phyloP scores from a whole-genome alignment of 2,797 vertebrate species.

The Peromyscus aztecus region DNA sequence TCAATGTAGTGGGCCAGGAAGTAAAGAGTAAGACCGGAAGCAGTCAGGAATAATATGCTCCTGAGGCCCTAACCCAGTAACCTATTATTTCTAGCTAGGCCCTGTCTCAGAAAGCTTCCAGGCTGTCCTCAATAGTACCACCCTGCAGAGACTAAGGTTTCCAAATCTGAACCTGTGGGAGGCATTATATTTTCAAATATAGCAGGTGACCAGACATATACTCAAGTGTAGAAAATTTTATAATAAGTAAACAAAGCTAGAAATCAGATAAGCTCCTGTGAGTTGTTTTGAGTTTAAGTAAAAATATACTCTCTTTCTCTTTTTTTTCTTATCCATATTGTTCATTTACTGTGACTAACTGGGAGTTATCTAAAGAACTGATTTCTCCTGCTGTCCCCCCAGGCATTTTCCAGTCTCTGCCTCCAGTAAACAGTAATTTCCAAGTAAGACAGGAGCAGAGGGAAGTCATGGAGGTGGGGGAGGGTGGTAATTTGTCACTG shows the following conservation, averaged over 20 bases:
- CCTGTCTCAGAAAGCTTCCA: background rate
- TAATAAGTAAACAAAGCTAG: background rate
- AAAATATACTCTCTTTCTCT: background rate
- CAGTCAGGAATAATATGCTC: background rate
- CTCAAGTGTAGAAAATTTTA: background rate
- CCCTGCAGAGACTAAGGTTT: background rate
- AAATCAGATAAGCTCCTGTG: background rate
- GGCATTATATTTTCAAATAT: background rate
- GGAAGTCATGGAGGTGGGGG: background rate
- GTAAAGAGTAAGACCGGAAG: background rate
- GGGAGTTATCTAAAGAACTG: slow-evolving; percentile 24
- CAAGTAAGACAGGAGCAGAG: background rate
- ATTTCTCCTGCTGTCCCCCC: background rate
- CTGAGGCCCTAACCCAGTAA: background rate
- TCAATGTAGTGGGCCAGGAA: background rate
- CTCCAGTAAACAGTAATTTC: slow-evolving; percentile 38
- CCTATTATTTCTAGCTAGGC: background rate
- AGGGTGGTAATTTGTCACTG: background rate
- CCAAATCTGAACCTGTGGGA: background rate
- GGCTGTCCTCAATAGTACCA: background rate
- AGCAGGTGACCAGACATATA: background rate
- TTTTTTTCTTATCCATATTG: background rate
- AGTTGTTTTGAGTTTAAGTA: slow-evolving; percentile 6
- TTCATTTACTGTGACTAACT: background rate
- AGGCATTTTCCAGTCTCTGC: background rate